These are phyloP conservation scores for Cyrtorhinus lividipennis DNA, from an alignment of 1,140 invertebrate species.

Conservation along the genomic window DNA sequence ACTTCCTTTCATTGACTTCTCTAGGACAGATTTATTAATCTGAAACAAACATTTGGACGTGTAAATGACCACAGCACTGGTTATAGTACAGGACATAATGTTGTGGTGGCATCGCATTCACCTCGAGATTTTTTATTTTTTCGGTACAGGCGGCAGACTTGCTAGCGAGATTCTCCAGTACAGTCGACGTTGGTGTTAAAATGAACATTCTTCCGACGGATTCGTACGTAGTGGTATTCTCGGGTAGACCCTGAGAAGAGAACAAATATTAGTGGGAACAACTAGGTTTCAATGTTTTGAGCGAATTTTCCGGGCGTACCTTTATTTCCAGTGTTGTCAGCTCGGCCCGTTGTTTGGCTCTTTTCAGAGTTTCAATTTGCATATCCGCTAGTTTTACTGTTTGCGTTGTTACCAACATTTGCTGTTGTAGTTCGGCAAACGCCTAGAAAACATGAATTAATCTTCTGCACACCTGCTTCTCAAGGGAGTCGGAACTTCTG, in stretches of 20 bases:
- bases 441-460: slow-evolving; percentile 47
- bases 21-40: slow-evolving; percentile 58
- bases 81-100: too few species aligned
- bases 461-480: too few species aligned
- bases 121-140: slow-evolving; percentile 57
- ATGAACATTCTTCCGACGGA: slow-evolving; percentile 73
- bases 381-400: slow-evolving; percentile 63
- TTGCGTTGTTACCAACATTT: slow-evolving; percentile 63
- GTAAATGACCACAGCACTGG: too few species aligned
- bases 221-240: slow-evolving; percentile 55
- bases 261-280: too few species aligned
- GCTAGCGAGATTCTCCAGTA: slow-evolving; percentile 48
- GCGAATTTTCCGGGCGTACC: too few species aligned
- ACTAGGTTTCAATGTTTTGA: too few species aligned
- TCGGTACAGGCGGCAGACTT: slow-evolving; percentile 44
- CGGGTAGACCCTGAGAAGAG: slow-evolving; percentile 34
- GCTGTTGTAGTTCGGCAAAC: slow-evolving; percentile 67
- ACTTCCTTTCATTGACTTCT: slow-evolving; percentile 64
- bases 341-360: slow-evolving; percentile 50
- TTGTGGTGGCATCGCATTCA: slow-evolving; percentile 25
- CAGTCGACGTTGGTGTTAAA: slow-evolving; percentile 46
- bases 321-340: slow-evolving; percentile 49
- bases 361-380: slow-evolving; percentile 56
- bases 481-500: too few species aligned
- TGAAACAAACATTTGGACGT: too few species aligned